Percentiles rank a stretch among this genome's conserved stretches.
These are phyloP conservation scores for Cassiopea xamachana DNA, from an alignment of 30 jellyfish, hydroid and myxozoan genomes.

Conservation along the genomic window DNA sequence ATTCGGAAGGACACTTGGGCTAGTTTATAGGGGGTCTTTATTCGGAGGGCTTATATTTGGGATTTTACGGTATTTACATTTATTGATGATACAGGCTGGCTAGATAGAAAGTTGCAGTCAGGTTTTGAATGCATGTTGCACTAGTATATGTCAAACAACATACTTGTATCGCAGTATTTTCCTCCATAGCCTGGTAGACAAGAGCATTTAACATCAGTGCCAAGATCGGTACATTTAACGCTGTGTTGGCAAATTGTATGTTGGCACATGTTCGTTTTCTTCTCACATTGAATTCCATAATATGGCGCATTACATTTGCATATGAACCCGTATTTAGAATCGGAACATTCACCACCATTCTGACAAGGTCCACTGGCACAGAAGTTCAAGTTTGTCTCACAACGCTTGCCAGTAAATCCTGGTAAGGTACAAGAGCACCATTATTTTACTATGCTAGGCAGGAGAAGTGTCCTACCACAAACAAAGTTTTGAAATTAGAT, in stretches of 20 bases:
- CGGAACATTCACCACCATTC: conserved; percentile 86
- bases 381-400: conserved; percentile 77
- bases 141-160: background rate
- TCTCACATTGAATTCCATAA: conserved; percentile 80
- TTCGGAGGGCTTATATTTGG: no score
- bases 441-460: no score
- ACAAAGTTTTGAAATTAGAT: no score
- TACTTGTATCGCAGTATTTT: conserved; percentile 84
- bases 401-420: conserved; percentile 84
- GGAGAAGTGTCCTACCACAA: no score
- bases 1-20: no score
- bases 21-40: no score
- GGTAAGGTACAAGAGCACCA: background rate
- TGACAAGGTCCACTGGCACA: conserved; percentile 88
- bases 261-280: conserved; percentile 82
- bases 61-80: no score
- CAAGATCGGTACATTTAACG: conserved; percentile 81
- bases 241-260: conserved; percentile 88
- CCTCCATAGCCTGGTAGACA: conserved; percentile 97
- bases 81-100: no score
- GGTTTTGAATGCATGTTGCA: no score
- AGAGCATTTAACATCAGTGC: conserved; percentile 78
- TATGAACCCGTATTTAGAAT: conserved; percentile 63
- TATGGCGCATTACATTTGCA: conserved; percentile 84
- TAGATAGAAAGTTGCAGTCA: no score